Evolutionary conservation across 2,888 invertebrate genomes (phyloP).

Genomic region (Andrena praecox): DNA sequence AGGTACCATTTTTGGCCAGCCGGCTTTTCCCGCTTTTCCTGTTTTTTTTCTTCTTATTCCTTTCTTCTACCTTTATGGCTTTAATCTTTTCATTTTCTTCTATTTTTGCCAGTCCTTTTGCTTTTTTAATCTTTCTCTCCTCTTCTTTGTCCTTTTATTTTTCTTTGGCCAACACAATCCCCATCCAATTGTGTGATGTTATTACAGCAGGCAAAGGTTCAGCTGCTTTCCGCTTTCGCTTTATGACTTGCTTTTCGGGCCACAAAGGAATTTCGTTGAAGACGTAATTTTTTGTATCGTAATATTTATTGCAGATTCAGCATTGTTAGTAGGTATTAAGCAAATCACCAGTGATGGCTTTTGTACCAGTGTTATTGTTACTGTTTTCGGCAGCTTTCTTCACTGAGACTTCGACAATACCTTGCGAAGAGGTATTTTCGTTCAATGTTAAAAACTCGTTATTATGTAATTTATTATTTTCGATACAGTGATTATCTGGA

Average conservation of each 20-base stretch:
- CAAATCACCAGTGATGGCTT: too few relatives aligned
- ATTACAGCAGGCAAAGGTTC: not conserved
- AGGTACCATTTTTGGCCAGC: too few relatives aligned
- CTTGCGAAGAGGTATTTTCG: not conserved
- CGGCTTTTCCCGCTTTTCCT: too few relatives aligned
- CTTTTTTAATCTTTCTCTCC: too few relatives aligned
- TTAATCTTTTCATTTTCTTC: not conserved
- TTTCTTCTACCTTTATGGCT: too few relatives aligned
- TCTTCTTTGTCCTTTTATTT: too few relatives aligned
- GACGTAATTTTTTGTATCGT: not conserved
- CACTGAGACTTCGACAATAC: not conserved
- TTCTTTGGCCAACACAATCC: too few relatives aligned
- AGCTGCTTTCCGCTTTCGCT: not conserved
- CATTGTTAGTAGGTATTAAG: not conserved
- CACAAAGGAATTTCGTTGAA: not conserved
- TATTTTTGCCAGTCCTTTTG: too few relatives aligned
- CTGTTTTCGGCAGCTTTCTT: not conserved
- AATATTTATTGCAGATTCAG: not conserved
- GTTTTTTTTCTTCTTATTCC: too few relatives aligned
- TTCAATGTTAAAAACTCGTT: too few relatives aligned
- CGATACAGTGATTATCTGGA: conserved; percentile 2
- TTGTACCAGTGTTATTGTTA: too few relatives aligned
- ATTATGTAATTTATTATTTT: not conserved
- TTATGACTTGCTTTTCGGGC: conserved; percentile 1
- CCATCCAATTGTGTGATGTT: too few relatives aligned